Evolutionary conservation across 2,113 vertebrate species (phyloP).

Genomic region (Antechinus stuartii): DNA sequence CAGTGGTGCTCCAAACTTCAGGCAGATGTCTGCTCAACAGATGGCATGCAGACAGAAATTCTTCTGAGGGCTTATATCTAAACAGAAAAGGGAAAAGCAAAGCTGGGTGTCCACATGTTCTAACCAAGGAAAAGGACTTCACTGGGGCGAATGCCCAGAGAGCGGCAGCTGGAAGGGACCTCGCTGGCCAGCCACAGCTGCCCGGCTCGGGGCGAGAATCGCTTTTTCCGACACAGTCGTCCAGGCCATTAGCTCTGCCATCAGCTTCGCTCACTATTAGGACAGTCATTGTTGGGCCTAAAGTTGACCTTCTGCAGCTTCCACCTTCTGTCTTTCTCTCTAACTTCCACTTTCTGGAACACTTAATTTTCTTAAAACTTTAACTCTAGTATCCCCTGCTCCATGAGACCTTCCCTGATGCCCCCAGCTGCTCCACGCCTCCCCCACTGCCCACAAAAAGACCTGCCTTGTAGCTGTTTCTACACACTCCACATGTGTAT

Average conservation of each 20-base stretch:
- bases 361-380: neutral
- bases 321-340: neutral
- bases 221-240: neutral
- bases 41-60: conserved; percentile 90
- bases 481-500: neutral
- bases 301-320: neutral
- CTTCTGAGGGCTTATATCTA: conserved; percentile 90
- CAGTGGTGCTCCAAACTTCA: conserved; percentile 86
- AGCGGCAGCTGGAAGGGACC: neutral
- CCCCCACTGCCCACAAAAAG: neutral
- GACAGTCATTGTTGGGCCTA: neutral
- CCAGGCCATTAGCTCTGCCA: neutral
- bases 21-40: conserved; percentile 91
- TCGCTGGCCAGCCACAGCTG: neutral
- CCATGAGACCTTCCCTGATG: neutral
- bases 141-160: neutral
- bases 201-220: neutral
- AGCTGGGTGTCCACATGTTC: too few relatives aligned
- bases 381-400: neutral
- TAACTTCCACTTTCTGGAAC: neutral
- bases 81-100: conserved; percentile 43
- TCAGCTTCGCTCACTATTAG: neutral
- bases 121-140: neutral
- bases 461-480: neutral
- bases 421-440: neutral